A percentile compares a stretch with the other conserved stretches of the same genome.
Evolutionary conservation across 2,797 vertebrate species (phyloP).

Genomic region (Typhlichthys subterraneus): DNA sequence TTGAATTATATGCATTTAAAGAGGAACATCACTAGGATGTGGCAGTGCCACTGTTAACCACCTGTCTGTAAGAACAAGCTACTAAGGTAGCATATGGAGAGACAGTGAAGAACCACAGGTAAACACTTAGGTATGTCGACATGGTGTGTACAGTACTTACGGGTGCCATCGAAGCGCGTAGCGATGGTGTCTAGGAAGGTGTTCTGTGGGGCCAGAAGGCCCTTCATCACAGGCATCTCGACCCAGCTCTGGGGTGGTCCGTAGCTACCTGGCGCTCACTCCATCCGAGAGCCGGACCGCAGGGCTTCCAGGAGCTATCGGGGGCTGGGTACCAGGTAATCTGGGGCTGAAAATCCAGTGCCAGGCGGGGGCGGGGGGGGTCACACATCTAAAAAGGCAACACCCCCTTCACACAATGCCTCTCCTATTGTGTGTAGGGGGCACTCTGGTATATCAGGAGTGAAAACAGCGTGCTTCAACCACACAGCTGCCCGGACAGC

Average conservation of each 20-base stretch:
- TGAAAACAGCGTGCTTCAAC: constrained; percentile 36
- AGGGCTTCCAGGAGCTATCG: constrained; percentile 31
- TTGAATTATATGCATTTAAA: too few relatives aligned
- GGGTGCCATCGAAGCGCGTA: constrained; percentile 82
- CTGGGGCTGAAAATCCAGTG: constrained; percentile 36
- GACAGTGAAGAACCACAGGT: not conserved
- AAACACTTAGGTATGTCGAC: not conserved
- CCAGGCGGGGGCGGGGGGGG: constrained; percentile 13
- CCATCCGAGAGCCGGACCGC: constrained; percentile 59
- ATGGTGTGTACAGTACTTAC: constrained; percentile 63
- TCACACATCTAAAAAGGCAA: constrained; percentile 54
- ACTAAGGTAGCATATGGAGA: not conserved
- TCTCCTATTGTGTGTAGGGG: constrained; percentile 23
- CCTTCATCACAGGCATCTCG: constrained; percentile 85
- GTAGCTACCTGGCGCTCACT: constrained; percentile 64
- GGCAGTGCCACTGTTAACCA: too few relatives aligned
- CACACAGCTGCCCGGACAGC: constrained; percentile 7
- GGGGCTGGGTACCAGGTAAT: constrained; percentile 34
- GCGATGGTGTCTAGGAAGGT: constrained; percentile 84
- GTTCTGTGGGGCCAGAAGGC: constrained; percentile 84
- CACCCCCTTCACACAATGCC: constrained; percentile 31
- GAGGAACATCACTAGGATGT: too few relatives aligned
- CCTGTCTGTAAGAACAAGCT: too few relatives aligned
- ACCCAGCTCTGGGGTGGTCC: constrained; percentile 60
- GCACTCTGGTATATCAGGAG: constrained; percentile 15